Evolutionary conservation across 2,113 vertebrate genomes (phyloP), one percentile per base, ranked within the genome.

Genomic region (Cacatua alba): DNA sequence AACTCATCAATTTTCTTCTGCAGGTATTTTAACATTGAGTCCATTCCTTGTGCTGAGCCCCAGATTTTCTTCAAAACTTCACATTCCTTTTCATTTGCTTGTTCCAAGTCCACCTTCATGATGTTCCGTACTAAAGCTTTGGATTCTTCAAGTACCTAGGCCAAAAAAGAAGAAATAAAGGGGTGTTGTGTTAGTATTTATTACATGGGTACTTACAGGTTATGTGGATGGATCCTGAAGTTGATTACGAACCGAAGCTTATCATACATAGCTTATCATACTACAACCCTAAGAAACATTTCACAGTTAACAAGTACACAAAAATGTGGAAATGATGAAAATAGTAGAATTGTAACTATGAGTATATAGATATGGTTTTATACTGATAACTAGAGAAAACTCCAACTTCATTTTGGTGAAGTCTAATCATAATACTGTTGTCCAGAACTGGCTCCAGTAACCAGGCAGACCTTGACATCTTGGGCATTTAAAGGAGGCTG

Each of bases 21-120:
- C 37, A 37, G 37, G 37, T 37, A 37, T 37, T 37, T 37, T 82
- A 99, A 97, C 96, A 99, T 99, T 57, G 99, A 99, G 98, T 99
- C 99, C 92, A 99, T 99, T 60, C 99, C 99, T 97, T 99, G 99
- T 6, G 98, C 98, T 1, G 99, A 99, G 59, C 99, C 99, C 99
- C 99, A 99, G 80, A 99, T 98, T 84, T 99, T 99, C 98, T 99
- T 99, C 86, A 99, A 96, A 25, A 98, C 98, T 94, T 99, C 99
- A 78, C 99, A 99, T 93, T 99, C 99, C 4, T 98, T 98, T 97
- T 99, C 99, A 10, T 99, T 99, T 57, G 99, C 98, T 96, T 99
- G 99, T 81, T 99, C 99, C 94, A 99, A 97, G 69, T 99, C 98
- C 64, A 97, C 74, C 86, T 98, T 98, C 98, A 98, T 99, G 92